Conservation (phyloP, 2,888 invertebrate species). For the Embidobia sp. region DNA sequence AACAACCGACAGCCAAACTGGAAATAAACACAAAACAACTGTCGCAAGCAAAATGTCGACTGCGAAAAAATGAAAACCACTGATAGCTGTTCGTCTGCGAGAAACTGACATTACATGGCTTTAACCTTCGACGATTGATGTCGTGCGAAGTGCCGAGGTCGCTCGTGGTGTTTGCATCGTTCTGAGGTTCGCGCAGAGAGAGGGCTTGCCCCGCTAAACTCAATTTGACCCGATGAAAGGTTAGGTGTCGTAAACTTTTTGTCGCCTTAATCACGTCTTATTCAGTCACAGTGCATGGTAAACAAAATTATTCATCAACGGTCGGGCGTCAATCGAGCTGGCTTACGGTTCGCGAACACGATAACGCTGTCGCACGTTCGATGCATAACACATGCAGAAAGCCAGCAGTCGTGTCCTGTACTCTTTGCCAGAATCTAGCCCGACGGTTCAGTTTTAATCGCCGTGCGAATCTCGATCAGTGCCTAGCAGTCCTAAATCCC, state of each 20-base stretch:
- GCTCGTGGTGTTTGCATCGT: constrained; percentile 18
- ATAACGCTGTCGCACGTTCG: not conserved
- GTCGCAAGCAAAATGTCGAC: constrained; percentile 13
- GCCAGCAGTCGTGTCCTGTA: not conserved
- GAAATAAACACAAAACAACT: no score
- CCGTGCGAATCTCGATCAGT: not conserved
- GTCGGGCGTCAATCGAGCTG: constrained; percentile 1
- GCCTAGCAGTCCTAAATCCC: not conserved
- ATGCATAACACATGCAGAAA: not conserved
- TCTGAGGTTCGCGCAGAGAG: not conserved
- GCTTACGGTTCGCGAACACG: constrained; percentile 8
- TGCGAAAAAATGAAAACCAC: not conserved
- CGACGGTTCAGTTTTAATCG: constrained; percentile 11
- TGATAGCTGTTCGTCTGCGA: constrained; percentile 3
- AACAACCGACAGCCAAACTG: no score
- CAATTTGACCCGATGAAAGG: not conserved
- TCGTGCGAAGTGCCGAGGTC: constrained; percentile 1
- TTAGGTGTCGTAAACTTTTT: constrained; percentile 9
- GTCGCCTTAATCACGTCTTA: constrained; percentile 4
- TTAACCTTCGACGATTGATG: constrained; percentile 18
- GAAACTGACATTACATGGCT: constrained; percentile 6
- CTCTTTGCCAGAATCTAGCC: not conserved
- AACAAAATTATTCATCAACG: constrained; percentile 38
- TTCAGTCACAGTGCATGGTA: constrained; percentile 30
- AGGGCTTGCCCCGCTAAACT: not conserved